Evolutionary conservation across 1,140 invertebrate genomes (phyloP).

Genomic region (Phortica variegata): DNA sequence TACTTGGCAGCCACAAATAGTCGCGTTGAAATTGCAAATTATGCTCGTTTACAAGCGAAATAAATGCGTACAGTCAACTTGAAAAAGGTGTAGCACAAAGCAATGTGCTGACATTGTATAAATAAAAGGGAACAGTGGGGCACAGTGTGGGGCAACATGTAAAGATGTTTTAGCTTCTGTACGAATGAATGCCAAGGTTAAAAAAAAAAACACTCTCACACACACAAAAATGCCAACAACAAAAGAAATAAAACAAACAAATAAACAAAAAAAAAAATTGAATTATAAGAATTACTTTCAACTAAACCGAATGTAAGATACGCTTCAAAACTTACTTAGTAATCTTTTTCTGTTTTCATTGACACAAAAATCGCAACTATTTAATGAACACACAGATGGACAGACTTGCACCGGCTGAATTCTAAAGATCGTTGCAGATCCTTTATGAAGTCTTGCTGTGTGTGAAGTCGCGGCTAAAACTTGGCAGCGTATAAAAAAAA

Average conservation of each 20-base stretch:
- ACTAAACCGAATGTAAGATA: too few relatives aligned
- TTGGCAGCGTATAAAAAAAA: too few relatives aligned
- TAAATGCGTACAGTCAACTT: slow-evolving; percentile 11
- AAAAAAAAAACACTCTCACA: slow-evolving; percentile 7
- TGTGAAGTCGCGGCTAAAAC: too few relatives aligned
- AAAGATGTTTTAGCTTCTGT: slow-evolving; percentile 18
- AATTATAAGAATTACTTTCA: too few relatives aligned
- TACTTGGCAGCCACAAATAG: slow-evolving; percentile 17
- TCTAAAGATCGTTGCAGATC: too few relatives aligned
- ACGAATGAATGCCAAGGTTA: slow-evolving; percentile 17
- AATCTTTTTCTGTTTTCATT: too few relatives aligned
- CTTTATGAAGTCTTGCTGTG: too few relatives aligned
- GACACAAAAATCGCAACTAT: too few relatives aligned
- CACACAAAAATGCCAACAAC: neutral
- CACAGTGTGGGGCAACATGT: slow-evolving; percentile 1
- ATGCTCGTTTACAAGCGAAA: slow-evolving; percentile 29
- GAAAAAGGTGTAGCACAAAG: neutral
- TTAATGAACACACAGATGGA: too few relatives aligned
- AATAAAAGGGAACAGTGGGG: slow-evolving; percentile 1
- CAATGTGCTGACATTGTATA: neutral
- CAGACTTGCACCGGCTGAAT: too few relatives aligned
- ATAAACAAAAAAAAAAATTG: too few relatives aligned
- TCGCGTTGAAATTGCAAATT: slow-evolving; percentile 36
- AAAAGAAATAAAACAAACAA: neutral
- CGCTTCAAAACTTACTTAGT: too few relatives aligned